Evolutionary conservation across 1,140 invertebrate species (phyloP), one percentile per base, ranked within the genome.

Genomic region (Agraylea sexmaculata): DNA sequence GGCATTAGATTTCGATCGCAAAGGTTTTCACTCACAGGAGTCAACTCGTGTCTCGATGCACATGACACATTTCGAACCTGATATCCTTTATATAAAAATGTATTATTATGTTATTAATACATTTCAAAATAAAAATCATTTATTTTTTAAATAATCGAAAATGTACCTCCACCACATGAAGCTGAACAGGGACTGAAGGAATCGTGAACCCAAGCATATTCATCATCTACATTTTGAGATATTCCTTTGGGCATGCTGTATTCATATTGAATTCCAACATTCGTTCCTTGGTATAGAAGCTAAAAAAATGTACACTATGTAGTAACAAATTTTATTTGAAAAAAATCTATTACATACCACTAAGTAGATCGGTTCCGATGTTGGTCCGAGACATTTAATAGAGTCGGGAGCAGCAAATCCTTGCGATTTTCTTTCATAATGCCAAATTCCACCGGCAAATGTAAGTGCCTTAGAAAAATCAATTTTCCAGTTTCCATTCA

Each of bases 401-500:
- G 70, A 78, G 63, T 96, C 90, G 0, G 85, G 85, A 1, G 85
- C 79, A 2, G 77, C 74, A 53, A 88, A 81, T 11, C 78, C 80
- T 57, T 83, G 74, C 3, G 81, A 77, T 54, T 77, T 80, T 37
- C 87, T 70, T 49, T 86, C 80, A 58, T 96, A 96, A 56, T 84
- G 77, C 72, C 93, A 93, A 51, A 77, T 77, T 1, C 79, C 78
- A 4, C 87, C 87, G 11, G 85, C 81, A 51, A 90, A 86, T 37
- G 71, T 68, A 42, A 87, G 63, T 19, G 78, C 77, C 34, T 79
- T 69, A 0, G 88, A 87, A 58, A 85, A 88, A 59, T 91, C 87
- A 54, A 96, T 93, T 53, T 80, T 74, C 77, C 87, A 94, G 56
- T 94, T 85, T 4, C 91, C 91, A 60, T 96, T 96, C 12, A 96